These are phyloP conservation scores for Triplophysa rosa DNA, from an alignment of 2,113 vertebrate genomes.

Conservation along the genomic window DNA sequence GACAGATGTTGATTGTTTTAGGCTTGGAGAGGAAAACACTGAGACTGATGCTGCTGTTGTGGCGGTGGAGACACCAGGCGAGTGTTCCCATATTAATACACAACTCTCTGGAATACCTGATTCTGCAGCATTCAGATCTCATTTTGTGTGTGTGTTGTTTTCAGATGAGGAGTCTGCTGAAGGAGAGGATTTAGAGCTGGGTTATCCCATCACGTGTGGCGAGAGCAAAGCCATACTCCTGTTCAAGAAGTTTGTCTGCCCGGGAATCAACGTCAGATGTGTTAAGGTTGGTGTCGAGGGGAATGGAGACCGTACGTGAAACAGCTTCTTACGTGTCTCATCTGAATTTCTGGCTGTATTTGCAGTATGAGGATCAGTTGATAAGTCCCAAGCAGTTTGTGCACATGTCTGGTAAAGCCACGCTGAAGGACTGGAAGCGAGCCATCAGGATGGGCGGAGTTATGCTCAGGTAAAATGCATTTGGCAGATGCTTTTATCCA, in stretches of 20 bases:
- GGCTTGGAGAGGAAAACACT: constrained; percentile 82
- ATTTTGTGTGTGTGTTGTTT: constrained; percentile 12
- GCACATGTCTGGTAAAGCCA: constrained; percentile 95
- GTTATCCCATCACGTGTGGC: constrained; percentile 93
- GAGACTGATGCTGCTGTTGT: constrained; percentile 85
- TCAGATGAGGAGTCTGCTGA: constrained; percentile 80
- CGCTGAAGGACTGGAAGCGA: constrained; percentile 97
- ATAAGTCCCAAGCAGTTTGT: constrained; percentile 99
- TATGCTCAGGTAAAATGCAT: constrained; percentile 87
- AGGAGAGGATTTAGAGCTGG: constrained; percentile 88
- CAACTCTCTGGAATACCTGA: no score
- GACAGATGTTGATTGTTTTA: constrained; percentile 63
- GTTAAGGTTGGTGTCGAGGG: constrained; percentile 82
- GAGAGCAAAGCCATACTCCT: constrained; percentile 93
- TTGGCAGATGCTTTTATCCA: no score
- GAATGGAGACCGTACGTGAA: neutral
- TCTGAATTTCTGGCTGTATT: constrained; percentile 22
- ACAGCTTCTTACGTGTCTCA: neutral
- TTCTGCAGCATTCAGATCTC: neutral
- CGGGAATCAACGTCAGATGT: constrained; percentile 97
- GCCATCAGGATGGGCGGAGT: constrained; percentile 94
- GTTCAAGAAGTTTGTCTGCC: constrained; percentile 97
- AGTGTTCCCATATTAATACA: neutral
- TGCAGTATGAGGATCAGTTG: constrained; percentile 92
- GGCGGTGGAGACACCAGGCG: constrained; percentile 82